These are phyloP conservation scores for Peribatodes rhomboidaria DNA, from an alignment of 2,888 invertebrate genomes.

Conservation along the genomic window DNA sequence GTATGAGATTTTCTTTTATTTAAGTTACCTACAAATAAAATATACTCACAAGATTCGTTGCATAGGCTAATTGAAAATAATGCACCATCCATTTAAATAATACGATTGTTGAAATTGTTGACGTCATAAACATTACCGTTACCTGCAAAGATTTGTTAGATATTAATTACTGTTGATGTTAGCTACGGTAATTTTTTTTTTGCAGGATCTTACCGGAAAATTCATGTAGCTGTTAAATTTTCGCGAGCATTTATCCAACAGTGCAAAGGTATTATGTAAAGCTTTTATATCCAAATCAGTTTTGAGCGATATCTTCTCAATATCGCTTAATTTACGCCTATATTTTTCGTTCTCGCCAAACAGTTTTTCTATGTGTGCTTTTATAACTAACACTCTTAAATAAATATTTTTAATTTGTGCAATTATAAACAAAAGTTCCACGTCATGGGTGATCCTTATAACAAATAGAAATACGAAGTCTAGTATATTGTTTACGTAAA, in stretches of 20 bases:
- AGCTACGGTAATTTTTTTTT: too few species aligned
- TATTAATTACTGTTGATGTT: too few species aligned
- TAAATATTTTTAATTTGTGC: constrained; percentile 59
- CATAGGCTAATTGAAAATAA: too few species aligned
- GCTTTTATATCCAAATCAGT: constrained; percentile 58
- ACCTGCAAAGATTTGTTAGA: too few species aligned
- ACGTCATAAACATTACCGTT: too few species aligned
- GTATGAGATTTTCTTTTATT: too few species aligned
- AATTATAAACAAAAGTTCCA: constrained; percentile 62
- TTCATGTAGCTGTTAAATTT: constrained; percentile 66
- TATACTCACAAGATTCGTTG: too few species aligned
- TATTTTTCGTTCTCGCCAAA: constrained; percentile 45
- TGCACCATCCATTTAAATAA: too few species aligned
- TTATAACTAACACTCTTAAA: constrained; percentile 60
- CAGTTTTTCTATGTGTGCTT: constrained; percentile 61
- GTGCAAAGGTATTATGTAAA: constrained; percentile 66
- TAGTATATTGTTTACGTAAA: background rate
- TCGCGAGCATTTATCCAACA: constrained; percentile 65
- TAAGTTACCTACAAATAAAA: too few species aligned
- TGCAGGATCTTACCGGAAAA: constrained; percentile 59
- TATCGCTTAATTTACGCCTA: constrained; percentile 36
- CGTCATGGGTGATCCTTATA: constrained; percentile 56
- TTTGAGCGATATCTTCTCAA: constrained; percentile 61
- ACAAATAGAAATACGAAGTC: background rate
- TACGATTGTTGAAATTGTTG: too few species aligned